Conservation (phyloP, 2,888 invertebrate genomes). For the Leptinotarsa rubiginosa region DNA sequence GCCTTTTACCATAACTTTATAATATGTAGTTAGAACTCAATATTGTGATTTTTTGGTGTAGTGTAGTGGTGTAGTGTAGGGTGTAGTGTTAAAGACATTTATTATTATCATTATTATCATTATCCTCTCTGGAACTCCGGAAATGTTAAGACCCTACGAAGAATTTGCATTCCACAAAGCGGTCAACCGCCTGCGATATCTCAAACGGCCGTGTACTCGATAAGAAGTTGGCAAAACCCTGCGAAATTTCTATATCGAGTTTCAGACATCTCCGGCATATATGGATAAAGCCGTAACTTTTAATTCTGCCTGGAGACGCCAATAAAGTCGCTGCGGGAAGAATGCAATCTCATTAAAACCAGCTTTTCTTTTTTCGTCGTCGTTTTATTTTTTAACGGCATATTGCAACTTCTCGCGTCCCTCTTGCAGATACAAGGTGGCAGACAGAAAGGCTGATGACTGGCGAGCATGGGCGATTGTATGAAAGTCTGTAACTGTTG, state of each 20-base stretch:
- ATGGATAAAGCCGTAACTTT: slow-evolving; percentile 25
- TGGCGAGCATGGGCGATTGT: background rate
- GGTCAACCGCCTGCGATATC: slow-evolving; percentile 12
- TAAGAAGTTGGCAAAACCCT: slow-evolving; percentile 9
- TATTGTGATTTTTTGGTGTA: too few species aligned
- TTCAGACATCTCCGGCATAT: slow-evolving; percentile 18
- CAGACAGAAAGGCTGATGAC: background rate
- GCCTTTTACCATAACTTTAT: too few species aligned
- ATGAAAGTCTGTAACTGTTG: background rate
- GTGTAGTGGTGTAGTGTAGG: too few species aligned
- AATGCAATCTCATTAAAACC: slow-evolving; percentile 26
- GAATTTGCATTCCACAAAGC: slow-evolving; percentile 2
- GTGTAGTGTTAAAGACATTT: too few species aligned
- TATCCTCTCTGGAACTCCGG: background rate
- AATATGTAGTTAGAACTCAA: too few species aligned
- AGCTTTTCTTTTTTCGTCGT: slow-evolving; percentile 12
- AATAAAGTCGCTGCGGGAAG: slow-evolving; percentile 24
- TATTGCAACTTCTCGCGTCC: slow-evolving; percentile 20
- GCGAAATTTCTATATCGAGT: slow-evolving; percentile 22
- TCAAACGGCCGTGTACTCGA: background rate
- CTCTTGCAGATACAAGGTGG: background rate
- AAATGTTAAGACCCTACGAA: background rate
- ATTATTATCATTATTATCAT: too few species aligned
- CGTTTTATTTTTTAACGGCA: slow-evolving; percentile 26
- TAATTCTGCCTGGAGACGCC: slow-evolving; percentile 16